phyloP scores from a whole-genome alignment of 2,113 vertebrate species.

The Perca schrenkii region DNA sequence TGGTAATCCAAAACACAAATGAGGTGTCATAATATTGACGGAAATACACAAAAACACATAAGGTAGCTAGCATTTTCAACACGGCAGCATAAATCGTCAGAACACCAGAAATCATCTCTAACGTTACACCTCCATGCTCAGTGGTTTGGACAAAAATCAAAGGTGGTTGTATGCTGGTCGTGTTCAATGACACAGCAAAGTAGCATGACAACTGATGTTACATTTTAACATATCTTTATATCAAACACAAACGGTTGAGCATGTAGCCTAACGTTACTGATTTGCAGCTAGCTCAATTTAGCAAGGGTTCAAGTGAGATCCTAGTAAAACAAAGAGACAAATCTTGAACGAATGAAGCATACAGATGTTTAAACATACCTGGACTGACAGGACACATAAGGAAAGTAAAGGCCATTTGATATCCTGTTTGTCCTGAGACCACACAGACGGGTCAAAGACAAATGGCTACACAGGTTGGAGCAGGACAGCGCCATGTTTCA shows the following conservation, averaged over 20 bases:
- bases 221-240: too few relatives aligned
- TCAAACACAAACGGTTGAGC: neutral
- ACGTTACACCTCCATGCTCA: neutral
- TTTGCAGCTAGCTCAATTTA: conserved; percentile 34
- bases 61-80: too few relatives aligned
- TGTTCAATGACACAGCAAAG: neutral
- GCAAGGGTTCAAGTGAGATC: neutral
- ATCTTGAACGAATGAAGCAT: rapidly evolving
- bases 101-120: too few relatives aligned
- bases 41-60: too few relatives aligned
- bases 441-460: conserved; percentile 69
- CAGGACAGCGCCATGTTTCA: conserved; percentile 83
- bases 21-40: too few relatives aligned
- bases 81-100: too few relatives aligned
- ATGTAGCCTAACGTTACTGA: neutral
- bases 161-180: neutral
- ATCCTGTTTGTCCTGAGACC: conserved; percentile 55
- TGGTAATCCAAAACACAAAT: too few relatives aligned
- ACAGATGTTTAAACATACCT: conserved; percentile 60
- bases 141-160: neutral
- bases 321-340: neutral
- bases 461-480: conserved; percentile 44
- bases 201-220: neutral
- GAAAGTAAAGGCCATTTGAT: conserved; percentile 38
- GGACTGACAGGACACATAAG: conserved; percentile 35